These are phyloP conservation scores for Capreolus pygargus DNA, from an alignment of 2,113 vertebrate species.

Conservation along the genomic window DNA sequence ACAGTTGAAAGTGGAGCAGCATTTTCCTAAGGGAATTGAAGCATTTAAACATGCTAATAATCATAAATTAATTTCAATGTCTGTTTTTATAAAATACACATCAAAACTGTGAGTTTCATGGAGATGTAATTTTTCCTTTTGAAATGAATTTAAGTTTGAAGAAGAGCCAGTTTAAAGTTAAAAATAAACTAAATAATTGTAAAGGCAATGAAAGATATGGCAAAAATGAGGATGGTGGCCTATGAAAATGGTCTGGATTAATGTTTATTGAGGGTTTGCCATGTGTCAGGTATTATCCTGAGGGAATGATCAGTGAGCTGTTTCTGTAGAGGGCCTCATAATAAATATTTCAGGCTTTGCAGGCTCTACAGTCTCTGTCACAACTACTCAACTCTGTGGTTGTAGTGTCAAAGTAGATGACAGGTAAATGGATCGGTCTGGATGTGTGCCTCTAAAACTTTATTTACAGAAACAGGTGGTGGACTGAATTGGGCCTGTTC, in stretches of 20 bases:
- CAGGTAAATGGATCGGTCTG: not conserved
- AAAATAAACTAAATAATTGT: not conserved
- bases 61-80: not conserved
- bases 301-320: not conserved
- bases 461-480: not conserved
- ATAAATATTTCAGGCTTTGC: not conserved
- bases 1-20: not conserved
- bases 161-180: not conserved
- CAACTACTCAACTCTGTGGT: not conserved
- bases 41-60: not conserved
- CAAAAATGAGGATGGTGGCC: not conserved
- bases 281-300: not conserved
- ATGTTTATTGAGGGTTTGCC: not conserved
- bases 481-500: not conserved
- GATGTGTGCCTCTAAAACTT: not conserved
- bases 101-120: not conserved
- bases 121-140: not conserved
- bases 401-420: not conserved
- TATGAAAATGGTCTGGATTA: not conserved
- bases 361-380: not conserved
- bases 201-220: not conserved
- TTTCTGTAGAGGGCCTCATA: not conserved
- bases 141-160: not conserved
- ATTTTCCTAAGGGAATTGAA: not conserved
- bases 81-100: not conserved